Conservation (phyloP, 2,797 vertebrate species). For the Acipenser transmontanus region DNA sequence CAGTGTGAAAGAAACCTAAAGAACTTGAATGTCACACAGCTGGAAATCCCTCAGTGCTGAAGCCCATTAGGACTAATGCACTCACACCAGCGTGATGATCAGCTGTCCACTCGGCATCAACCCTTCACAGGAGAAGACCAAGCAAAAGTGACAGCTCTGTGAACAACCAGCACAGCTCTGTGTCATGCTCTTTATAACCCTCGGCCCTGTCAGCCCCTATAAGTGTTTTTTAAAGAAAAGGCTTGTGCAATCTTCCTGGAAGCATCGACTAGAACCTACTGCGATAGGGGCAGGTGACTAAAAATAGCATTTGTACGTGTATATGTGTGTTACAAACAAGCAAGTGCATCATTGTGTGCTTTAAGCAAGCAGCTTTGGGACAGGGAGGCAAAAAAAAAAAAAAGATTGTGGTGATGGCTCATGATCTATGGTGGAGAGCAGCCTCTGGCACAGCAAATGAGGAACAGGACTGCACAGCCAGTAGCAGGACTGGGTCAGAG, state of each 20-base stretch:
- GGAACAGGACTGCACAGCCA: too few relatives aligned
- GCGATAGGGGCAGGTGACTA: slow-evolving; percentile 55
- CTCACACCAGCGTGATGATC: slow-evolving; percentile 34
- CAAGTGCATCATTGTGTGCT: too few relatives aligned
- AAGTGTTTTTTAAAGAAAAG: slow-evolving; percentile 12
- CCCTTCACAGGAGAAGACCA: slow-evolving; percentile 38
- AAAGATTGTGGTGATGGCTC: too few relatives aligned
- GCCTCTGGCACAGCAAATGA: too few relatives aligned
- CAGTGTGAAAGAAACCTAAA: neutral
- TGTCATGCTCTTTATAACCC: slow-evolving; percentile 44
- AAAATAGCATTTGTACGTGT: slow-evolving; percentile 44
- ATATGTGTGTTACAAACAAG: neutral
- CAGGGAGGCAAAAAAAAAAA: too few relatives aligned
- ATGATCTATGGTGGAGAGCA: too few relatives aligned
- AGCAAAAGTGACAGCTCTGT: slow-evolving; percentile 45
- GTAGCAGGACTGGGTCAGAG: too few relatives aligned
- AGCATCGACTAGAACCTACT: slow-evolving; percentile 33
- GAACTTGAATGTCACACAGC: too few relatives aligned
- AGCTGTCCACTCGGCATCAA: slow-evolving; percentile 35
- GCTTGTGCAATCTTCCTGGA: slow-evolving; percentile 4
- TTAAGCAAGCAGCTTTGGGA: too few relatives aligned
- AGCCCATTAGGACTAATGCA: slow-evolving; percentile 13
- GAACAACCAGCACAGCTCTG: slow-evolving; percentile 34
- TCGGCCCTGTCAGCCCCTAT: slow-evolving; percentile 28
- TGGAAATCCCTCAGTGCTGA: neutral